These are phyloP conservation scores for Dilophus febrilis DNA, from an alignment of 2,888 invertebrate species.

Conservation along the genomic window DNA sequence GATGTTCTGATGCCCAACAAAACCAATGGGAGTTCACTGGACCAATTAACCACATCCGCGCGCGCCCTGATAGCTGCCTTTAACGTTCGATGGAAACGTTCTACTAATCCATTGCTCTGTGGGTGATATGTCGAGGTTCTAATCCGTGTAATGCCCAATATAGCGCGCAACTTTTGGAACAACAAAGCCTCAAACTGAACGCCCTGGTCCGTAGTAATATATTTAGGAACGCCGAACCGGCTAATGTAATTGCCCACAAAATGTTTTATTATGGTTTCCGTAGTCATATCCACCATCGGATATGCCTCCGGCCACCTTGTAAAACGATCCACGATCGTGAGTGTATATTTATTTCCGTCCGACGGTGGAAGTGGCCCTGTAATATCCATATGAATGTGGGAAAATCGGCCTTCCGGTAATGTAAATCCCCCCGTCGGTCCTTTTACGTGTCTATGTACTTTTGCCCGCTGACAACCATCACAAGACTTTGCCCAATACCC, in stretches of 20 bases:
- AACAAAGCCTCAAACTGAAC: conserved; percentile 21
- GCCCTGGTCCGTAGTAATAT: conserved; percentile 23
- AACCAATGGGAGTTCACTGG: neutral
- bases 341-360: conserved; percentile 17
- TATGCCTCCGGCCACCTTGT: conserved; percentile 15
- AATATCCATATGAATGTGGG: conserved; percentile 27
- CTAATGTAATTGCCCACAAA: conserved; percentile 23
- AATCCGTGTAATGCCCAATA: conserved; percentile 14
- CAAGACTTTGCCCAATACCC: neutral
- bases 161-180: conserved; percentile 15
- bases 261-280: conserved; percentile 14
- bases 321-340: conserved; percentile 17
- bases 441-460: neutral
- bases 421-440: neutral
- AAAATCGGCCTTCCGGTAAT: conserved; percentile 13
- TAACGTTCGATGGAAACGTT: conserved; percentile 24
- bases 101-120: conserved; percentile 24
- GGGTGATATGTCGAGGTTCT: conserved; percentile 22
- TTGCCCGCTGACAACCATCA: conserved; percentile 1
- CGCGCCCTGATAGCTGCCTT: conserved; percentile 17
- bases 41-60: neutral
- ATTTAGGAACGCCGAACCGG: conserved; percentile 23
- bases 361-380: conserved; percentile 24
- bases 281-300: conserved; percentile 13
- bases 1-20: neutral